These are phyloP conservation scores for Tachuris rubrigastra DNA, from an alignment of 2,113 vertebrate species.

Conservation along the genomic window DNA sequence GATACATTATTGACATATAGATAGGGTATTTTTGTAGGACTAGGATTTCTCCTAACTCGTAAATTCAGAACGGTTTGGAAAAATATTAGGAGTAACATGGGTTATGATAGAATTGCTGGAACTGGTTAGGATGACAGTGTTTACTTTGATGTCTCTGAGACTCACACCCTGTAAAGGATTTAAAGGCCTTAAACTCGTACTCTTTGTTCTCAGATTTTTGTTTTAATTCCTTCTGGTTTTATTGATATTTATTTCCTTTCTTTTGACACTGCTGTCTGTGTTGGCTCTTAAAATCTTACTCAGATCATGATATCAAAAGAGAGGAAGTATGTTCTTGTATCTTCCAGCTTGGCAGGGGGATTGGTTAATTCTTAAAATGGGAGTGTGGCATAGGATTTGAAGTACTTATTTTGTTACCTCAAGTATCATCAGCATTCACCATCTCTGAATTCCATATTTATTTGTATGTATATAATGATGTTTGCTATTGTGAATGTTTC, in stretches of 20 bases:
- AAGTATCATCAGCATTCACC: not conserved
- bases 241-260: slow-evolving; percentile 44
- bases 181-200: not conserved
- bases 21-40: not conserved
- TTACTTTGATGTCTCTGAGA: not conserved
- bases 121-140: not conserved
- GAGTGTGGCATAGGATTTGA: not conserved
- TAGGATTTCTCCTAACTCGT: not conserved
- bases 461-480: not conserved
- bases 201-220: slow-evolving; percentile 36
- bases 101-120: not conserved
- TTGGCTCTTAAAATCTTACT: slow-evolving; percentile 50
- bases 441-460: not conserved
- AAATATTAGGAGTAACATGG: not conserved
- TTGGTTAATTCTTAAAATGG: not conserved
- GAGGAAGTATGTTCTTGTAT: slow-evolving; percentile 39
- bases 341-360: slow-evolving; percentile 22
- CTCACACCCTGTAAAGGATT: not conserved
- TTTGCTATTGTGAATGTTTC: not conserved
- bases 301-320: slow-evolving; percentile 65
- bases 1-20: not conserved
- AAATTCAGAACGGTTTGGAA: not conserved
- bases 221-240: slow-evolving; percentile 55
- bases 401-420: not conserved
- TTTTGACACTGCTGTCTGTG: slow-evolving; percentile 32